Conservation (phyloP, 2,888 invertebrate genomes). For the Argyra leucocephala region DNA sequence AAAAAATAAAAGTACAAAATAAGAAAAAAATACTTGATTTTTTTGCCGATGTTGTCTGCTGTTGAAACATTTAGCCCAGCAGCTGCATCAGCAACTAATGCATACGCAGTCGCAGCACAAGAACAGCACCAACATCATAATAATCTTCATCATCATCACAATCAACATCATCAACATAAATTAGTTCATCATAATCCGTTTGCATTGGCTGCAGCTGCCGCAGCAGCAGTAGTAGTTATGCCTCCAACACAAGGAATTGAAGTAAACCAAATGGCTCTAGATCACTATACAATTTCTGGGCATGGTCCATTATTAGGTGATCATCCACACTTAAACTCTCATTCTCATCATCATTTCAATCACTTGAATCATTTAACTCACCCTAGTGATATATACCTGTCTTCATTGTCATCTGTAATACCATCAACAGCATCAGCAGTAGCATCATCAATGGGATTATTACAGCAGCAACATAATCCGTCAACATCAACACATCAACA, state of each 20-base stretch:
- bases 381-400: neutral
- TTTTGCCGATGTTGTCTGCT: constrained; percentile 32
- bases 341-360: neutral
- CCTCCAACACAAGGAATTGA: constrained; percentile 20
- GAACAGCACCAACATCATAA: neutral
- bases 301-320: constrained; percentile 11
- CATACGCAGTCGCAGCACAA: neutral
- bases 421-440: constrained; percentile 7
- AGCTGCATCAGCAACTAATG: constrained; percentile 26
- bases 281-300: constrained; percentile 16
- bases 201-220: constrained; percentile 30
- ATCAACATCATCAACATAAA: constrained; percentile 22
- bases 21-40: constrained; percentile 21
- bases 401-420: neutral
- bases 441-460: neutral
- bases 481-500: constrained; percentile 18
- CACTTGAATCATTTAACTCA: constrained; percentile 5
- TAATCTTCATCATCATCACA: neutral
- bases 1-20: constrained; percentile 14
- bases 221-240: constrained; percentile 27
- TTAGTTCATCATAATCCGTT: constrained; percentile 29
- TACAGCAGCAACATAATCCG: constrained; percentile 21
- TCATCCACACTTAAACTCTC: constrained; percentile 13
- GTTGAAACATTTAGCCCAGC: constrained; percentile 32
- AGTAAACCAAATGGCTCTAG: constrained; percentile 12